Evolutionary conservation across 2,888 invertebrate species (phyloP), one percentile per base, ranked within the genome.

Genomic region (Tortricodes alternella): DNA sequence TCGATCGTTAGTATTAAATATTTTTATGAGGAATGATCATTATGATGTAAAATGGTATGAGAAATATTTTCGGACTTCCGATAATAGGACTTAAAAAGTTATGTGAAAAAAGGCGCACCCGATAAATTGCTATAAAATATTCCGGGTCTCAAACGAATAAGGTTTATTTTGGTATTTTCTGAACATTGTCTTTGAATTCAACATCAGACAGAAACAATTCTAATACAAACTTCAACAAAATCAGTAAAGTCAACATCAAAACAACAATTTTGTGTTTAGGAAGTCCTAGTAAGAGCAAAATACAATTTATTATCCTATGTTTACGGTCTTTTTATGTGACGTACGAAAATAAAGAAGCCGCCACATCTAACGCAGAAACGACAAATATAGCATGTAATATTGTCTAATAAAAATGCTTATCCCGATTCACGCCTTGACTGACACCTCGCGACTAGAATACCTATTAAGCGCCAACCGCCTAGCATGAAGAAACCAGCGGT

Each of bases 401-500:
- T 23, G 24, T 50, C 50, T 50, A 32, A 56, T 44, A 56, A 23
- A 56, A 56, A 50, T 56, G 50, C 44, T 44, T 13, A 44, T 44
- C 44, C 37, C 37, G 37, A 43, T 44, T 44, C 49, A 49, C 49
- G 38, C 41, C 29, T 16, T 37, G 56, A 44, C 37, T 50, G 44
- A 56, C 56, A 50, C 56, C 41, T 43, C 75, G 69, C 66, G 67
- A 46, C 61, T 60, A 61, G 83, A 78, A 83, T 84, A 76, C 77
- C 62, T 68, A 83, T 72, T 68, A 73, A 68, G 68, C 55, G 55
- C 58, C 63, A 71, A 67, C 82, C 83, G 82, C 84, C 16, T 37
- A 56, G 43, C 16, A 23, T 13, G 13, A 3, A 38, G 18, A 16
- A 11, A 2, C 8, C 27, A 21, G 32, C 16, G 5, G 8, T 16